Conservation (phyloP, 2,888 invertebrate species). For the Shargacucullia verbasci region DNA sequence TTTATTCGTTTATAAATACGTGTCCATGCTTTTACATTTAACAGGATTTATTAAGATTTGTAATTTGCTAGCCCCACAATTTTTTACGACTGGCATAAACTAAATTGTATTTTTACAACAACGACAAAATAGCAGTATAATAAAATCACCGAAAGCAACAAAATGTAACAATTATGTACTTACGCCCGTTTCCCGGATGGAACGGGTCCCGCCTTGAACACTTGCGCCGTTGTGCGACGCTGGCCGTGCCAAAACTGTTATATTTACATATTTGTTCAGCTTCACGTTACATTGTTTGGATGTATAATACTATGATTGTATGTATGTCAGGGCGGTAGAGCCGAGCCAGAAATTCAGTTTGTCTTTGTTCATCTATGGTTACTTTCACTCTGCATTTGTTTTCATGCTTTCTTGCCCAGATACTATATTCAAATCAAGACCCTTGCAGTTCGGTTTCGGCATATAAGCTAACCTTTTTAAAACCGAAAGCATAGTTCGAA, state of each 20-base stretch:
- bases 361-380: background rate
- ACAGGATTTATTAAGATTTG: too few species aligned
- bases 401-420: too few species aligned
- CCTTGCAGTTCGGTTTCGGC: too few species aligned
- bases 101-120: too few species aligned
- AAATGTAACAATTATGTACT: conserved; percentile 49
- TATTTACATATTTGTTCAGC: conserved; percentile 58
- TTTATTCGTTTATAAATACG: too few species aligned
- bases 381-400: too few species aligned
- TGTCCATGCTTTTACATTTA: too few species aligned
- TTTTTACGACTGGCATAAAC: too few species aligned
- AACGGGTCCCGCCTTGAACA: conserved; percentile 24
- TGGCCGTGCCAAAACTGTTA: conserved; percentile 45
- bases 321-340: conserved; percentile 44
- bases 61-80: too few species aligned
- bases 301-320: conserved; percentile 18
- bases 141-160: conserved; percentile 23
- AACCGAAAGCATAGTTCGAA: too few species aligned
- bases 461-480: too few species aligned
- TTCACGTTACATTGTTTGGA: conserved; percentile 35
- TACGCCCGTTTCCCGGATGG: conserved; percentile 26
- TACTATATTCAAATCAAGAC: too few species aligned
- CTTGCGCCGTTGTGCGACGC: conserved; percentile 1
- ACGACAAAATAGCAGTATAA: background rate
- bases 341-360: conserved; percentile 40